Conservation (phyloP, 2,797 vertebrate species). For the Helarctos malayanus region DNA sequence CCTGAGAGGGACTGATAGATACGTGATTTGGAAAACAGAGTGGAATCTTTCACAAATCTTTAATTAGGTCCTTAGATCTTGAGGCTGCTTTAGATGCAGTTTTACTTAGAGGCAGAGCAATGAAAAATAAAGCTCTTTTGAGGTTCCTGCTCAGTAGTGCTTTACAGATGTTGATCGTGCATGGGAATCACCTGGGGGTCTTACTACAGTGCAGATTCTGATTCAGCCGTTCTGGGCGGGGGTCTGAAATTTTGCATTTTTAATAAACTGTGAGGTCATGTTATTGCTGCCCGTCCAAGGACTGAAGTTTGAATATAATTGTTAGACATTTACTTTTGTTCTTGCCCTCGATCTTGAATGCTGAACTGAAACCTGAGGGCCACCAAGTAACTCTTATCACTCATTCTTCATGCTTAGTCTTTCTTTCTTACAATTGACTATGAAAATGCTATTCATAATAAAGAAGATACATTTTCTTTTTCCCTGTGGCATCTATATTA, state of each 20-base stretch:
- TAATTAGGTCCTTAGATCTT: neutral
- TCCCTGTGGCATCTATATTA: neutral
- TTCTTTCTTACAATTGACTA: neutral
- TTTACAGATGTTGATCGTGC: neutral
- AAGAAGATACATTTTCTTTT: neutral
- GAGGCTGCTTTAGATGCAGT: neutral
- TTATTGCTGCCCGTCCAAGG: neutral
- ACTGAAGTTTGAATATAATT: neutral
- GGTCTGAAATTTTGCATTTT: neutral
- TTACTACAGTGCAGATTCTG: neutral
- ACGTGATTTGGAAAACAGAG: neutral
- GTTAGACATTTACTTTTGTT: conserved; percentile 18
- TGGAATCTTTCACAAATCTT: neutral
- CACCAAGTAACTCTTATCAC: neutral
- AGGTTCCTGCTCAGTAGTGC: neutral
- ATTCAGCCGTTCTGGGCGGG: neutral
- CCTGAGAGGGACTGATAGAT: neutral
- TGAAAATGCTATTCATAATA: neutral
- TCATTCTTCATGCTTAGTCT: neutral
- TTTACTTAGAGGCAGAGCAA: conserved; percentile 11
- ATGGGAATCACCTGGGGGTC: neutral
- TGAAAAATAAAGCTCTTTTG: conserved; percentile 33
- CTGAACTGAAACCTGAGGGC: neutral
- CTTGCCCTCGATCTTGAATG: neutral
- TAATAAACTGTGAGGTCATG: neutral